phyloP scores from a whole-genome alignment of 1,140 invertebrate species.

The Octopus sinensis region DNA sequence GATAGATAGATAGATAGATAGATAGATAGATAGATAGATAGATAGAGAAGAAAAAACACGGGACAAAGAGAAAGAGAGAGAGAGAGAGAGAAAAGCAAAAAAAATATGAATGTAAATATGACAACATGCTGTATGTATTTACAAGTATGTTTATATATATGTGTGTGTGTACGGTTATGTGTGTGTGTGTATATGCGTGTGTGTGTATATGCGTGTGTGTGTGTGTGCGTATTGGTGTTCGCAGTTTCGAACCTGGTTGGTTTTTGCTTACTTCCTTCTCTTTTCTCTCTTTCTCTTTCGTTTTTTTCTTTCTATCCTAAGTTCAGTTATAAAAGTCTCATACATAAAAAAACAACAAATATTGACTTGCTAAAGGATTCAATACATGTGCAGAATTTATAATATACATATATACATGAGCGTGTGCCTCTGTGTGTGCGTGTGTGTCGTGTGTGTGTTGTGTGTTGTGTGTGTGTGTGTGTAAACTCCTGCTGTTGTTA shows the following conservation, averaged over 20 bases:
- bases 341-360: not conserved
- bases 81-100: not conserved
- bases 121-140: not conserved
- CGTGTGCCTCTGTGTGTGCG: not conserved
- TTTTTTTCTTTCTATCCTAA: too few species aligned
- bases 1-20: not conserved
- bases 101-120: not conserved
- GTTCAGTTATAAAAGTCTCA: not conserved
- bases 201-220: not conserved
- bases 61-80: not conserved
- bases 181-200: not conserved
- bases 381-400: not conserved
- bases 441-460: not conserved
- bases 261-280: too few species aligned
- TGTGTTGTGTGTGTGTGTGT: not conserved
- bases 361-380: not conserved
- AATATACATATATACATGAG: not conserved
- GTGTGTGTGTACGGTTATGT: not conserved
- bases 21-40: not conserved
- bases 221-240: not conserved
- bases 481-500: not conserved
- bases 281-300: too few species aligned
- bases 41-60: not conserved
- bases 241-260: too few species aligned
- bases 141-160: not conserved